Percentiles rank a stretch among this genome's conserved stretches.
Evolutionary conservation across 23 tunicate genomes (phyloP).

Genomic region (Ascidia mentula): DNA sequence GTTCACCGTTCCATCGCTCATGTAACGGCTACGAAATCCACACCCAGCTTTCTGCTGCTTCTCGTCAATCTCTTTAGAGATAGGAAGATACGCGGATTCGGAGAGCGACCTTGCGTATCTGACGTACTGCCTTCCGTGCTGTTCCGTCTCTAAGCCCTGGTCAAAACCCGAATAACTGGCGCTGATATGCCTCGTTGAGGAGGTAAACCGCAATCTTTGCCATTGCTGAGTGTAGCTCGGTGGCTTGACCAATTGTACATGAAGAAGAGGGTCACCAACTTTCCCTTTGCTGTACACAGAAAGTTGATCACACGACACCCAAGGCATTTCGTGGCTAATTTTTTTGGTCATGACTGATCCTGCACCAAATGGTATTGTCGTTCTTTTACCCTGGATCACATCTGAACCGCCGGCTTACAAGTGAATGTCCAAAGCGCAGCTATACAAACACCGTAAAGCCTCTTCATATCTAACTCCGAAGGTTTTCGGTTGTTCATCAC

Average conservation of each 20-base stretch:
- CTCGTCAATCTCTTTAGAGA: not conserved
- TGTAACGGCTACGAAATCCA: not conserved
- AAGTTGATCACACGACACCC: constrained; percentile 30
- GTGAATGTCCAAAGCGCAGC: too few species aligned
- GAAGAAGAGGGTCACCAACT: not conserved
- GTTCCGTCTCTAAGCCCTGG: too few species aligned
- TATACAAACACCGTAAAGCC: too few species aligned
- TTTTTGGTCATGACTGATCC: not conserved
- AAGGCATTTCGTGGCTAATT: constrained; percentile 16
- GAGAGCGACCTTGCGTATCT: constrained; percentile 3
- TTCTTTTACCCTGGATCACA: too few species aligned
- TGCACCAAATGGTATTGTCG: too few species aligned
- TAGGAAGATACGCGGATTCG: not conserved
- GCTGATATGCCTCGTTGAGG: too few species aligned
- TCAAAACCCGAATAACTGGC: too few species aligned
- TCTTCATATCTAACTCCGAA: too few species aligned
- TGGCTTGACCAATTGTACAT: not conserved
- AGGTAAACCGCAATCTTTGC: not conserved
- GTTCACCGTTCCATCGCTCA: constrained; percentile 8
- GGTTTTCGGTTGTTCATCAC: too few species aligned
- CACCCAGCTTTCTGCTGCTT: not conserved
- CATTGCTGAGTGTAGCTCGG: not conserved
- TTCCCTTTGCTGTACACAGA: not conserved
- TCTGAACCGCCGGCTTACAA: too few species aligned
- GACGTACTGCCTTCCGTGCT: too few species aligned